Conservation (phyloP, 2,888 invertebrate genomes). For the Lamellibrachia satsuma region DNA sequence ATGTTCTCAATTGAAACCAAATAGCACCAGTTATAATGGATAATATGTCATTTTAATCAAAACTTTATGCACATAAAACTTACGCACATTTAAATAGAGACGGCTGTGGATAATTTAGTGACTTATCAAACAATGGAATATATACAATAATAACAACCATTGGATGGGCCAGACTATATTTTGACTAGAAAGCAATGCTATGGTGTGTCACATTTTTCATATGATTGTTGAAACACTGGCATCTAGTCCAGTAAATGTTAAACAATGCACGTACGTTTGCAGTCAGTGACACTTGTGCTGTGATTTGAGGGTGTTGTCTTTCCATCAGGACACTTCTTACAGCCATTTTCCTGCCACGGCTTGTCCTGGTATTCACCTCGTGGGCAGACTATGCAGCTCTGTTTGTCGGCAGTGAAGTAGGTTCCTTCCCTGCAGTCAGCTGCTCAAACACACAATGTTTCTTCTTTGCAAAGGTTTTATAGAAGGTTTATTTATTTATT, state of each 20-base stretch:
- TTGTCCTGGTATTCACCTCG: not conserved
- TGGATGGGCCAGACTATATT: not conserved
- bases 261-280: not conserved
- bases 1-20: too few species aligned
- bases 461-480: too few species aligned
- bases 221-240: not conserved
- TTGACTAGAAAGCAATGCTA: not conserved
- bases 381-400: not conserved
- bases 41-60: not conserved
- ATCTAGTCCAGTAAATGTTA: not conserved
- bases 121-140: not conserved
- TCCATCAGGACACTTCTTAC: not conserved
- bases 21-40: too few species aligned
- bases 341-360: not conserved
- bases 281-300: not conserved
- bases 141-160: not conserved
- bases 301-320: not conserved
- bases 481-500: too few species aligned
- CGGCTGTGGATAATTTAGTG: not conserved
- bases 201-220: not conserved
- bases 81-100: not conserved
- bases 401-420: not conserved
- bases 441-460: not conserved
- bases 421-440: constrained; percentile 12
- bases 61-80: not conserved